phyloP scores from a whole-genome alignment of 2,888 invertebrate genomes.

The Tanytarsus gracilentus region DNA sequence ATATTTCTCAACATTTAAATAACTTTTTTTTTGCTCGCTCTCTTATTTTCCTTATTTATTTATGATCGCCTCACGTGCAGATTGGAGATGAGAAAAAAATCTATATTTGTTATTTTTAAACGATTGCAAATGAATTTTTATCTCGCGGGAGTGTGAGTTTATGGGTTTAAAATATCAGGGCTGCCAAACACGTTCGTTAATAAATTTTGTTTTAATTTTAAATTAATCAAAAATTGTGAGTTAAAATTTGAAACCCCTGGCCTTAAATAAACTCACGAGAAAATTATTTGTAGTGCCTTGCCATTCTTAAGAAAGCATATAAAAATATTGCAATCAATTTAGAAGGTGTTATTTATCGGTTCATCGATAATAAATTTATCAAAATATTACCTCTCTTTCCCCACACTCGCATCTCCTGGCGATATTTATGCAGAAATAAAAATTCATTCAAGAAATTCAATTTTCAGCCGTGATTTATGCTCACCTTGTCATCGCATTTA shows the following conservation, averaged over 20 bases:
- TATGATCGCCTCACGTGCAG: background rate
- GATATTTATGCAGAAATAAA: no score
- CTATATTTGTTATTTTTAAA: constrained; percentile 3
- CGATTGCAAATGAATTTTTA: no score
- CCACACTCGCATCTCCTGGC: no score
- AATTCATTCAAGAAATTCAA: constrained; percentile 18
- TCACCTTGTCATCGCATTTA: no score
- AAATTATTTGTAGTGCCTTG: no score
- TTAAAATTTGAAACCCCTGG: no score
- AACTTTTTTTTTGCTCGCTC: background rate
- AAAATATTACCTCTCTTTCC: constrained; percentile 8
- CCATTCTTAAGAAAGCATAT: no score
- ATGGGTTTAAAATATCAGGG: no score
- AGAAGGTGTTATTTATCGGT: constrained; percentile 30
- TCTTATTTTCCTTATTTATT: background rate
- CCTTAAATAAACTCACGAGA: background rate
- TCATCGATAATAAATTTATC: constrained; percentile 29
- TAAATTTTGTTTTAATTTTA: no score
- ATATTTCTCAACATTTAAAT: background rate
- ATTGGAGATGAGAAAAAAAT: background rate
- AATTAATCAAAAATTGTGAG: no score
- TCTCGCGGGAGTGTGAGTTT: no score
- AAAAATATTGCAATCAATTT: constrained; percentile 15
- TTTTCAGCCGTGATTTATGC: constrained; percentile 10
- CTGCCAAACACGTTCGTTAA: no score